These are phyloP conservation scores for Synodontis membranacea DNA, from an alignment of 2,113 vertebrate species.

Conservation along the genomic window DNA sequence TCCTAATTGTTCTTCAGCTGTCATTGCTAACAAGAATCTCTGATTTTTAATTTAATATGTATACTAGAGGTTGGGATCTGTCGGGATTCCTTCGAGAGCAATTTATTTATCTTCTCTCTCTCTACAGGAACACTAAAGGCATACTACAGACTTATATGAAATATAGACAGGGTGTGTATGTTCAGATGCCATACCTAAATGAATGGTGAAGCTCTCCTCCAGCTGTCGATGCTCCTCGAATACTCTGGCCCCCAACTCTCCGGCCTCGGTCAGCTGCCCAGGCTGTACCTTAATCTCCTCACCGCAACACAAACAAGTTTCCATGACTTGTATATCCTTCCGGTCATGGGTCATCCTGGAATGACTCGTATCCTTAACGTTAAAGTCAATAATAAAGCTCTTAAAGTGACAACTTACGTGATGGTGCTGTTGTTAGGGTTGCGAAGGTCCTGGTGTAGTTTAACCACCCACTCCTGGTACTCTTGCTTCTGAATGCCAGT, in stretches of 20 bases:
- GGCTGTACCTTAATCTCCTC: slow-evolving; percentile 91
- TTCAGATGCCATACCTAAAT: slow-evolving; percentile 79
- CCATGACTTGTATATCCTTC: neutral
- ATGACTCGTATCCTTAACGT: neutral
- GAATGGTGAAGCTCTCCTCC: slow-evolving; percentile 98
- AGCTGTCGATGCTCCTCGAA: slow-evolving; percentile 92
- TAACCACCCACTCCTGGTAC: slow-evolving; percentile 98
- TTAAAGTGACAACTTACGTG: slow-evolving; percentile 72
- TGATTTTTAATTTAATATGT: too few relatives aligned
- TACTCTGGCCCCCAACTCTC: slow-evolving; percentile 79
- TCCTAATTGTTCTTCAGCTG: neutral
- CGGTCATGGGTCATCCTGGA: neutral
- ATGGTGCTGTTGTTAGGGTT: slow-evolving; percentile 91
- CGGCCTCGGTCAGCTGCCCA: slow-evolving; percentile 80
- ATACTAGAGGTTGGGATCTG: too few relatives aligned
- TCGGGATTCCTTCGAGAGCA: too few relatives aligned
- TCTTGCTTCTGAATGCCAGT: slow-evolving; percentile 95
- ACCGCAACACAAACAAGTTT: neutral
- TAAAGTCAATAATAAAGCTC: neutral
- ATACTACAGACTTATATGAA: neutral
- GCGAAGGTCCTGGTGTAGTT: slow-evolving; percentile 91
- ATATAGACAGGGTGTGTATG: slow-evolving; percentile 8
- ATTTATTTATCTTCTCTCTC: too few relatives aligned
- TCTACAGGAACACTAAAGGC: too few relatives aligned
- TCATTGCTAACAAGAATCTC: neutral